phyloP scores from a whole-genome alignment of 2,888 invertebrate species.

The Eristalis pertinax region DNA sequence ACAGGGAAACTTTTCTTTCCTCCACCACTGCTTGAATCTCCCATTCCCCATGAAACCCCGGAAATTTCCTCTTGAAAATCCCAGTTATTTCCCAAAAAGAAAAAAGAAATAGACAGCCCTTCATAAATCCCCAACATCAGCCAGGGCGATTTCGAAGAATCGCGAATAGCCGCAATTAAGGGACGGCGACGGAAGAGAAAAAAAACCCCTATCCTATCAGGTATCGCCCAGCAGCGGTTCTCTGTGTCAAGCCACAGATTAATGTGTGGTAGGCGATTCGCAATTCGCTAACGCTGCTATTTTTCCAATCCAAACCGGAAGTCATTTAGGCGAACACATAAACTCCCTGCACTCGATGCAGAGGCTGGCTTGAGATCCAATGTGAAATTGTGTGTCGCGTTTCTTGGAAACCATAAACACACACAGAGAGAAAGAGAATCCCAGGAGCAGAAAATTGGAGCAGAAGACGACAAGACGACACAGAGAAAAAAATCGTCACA shows the following conservation, averaged over 20 bases:
- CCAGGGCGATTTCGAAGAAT: background rate
- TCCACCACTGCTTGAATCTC: background rate
- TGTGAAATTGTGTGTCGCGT: background rate
- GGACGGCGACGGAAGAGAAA: background rate
- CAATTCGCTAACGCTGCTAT: background rate
- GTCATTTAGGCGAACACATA: background rate
- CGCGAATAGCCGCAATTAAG: background rate
- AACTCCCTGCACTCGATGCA: background rate
- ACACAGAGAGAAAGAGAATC: constrained; percentile 7
- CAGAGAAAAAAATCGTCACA: constrained; percentile 7
- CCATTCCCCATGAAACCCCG: background rate
- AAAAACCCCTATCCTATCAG: background rate
- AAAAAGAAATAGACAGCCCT: no score
- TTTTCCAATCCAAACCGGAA: background rate
- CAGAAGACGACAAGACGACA: constrained; percentile 2
- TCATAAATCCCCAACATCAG: background rate
- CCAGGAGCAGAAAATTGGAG: constrained; percentile 68
- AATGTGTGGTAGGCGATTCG: background rate
- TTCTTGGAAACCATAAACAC: constrained; percentile 47
- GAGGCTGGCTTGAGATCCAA: background rate
- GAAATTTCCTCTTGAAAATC: background rate
- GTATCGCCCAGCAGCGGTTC: background rate
- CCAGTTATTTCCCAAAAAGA: background rate
- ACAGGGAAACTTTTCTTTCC: no score
- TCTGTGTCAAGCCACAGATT: background rate